Conservation (phyloP, 2,797 vertebrate genomes). For the Dryobates pubescens region DNA sequence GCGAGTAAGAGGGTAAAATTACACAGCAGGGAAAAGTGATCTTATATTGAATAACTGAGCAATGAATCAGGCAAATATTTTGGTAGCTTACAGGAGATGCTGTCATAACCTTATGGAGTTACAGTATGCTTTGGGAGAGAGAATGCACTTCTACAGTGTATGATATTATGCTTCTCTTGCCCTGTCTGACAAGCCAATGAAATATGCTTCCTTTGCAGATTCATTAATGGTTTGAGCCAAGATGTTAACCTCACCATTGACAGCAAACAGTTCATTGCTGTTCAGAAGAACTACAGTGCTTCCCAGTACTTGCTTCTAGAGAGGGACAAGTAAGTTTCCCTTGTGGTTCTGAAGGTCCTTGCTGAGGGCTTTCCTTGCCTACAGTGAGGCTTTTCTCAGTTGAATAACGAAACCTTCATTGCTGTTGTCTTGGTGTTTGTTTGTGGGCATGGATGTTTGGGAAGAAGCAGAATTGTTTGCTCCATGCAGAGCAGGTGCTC, state of each 20-base stretch:
- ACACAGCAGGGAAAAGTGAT: background rate
- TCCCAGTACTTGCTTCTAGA: constrained; percentile 73
- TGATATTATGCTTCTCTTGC: background rate
- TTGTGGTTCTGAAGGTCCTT: background rate
- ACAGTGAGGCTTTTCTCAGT: background rate
- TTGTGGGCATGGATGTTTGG: background rate
- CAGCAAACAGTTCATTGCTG: constrained; percentile 29
- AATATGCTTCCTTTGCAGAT: constrained; percentile 79
- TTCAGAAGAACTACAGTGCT: constrained; percentile 69
- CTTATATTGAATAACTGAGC: background rate
- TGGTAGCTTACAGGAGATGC: background rate
- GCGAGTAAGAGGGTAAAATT: background rate
- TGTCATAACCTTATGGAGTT: background rate
- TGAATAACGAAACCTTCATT: background rate
- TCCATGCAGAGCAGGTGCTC: background rate
- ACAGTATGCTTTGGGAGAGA: background rate
- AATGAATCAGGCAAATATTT: background rate
- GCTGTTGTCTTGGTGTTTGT: background rate
- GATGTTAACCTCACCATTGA: constrained; percentile 79
- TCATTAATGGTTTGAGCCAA: constrained; percentile 83
- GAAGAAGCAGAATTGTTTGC: background rate
- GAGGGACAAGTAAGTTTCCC: constrained; percentile 78
- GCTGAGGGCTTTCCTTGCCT: background rate
- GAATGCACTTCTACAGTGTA: background rate
- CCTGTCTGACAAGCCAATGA: background rate